Percentiles rank a stretch among this genome's conserved stretches.
These are phyloP conservation scores for Petrocephalus sullivani DNA, from an alignment of 2,797 vertebrate species.

Conservation along the genomic window DNA sequence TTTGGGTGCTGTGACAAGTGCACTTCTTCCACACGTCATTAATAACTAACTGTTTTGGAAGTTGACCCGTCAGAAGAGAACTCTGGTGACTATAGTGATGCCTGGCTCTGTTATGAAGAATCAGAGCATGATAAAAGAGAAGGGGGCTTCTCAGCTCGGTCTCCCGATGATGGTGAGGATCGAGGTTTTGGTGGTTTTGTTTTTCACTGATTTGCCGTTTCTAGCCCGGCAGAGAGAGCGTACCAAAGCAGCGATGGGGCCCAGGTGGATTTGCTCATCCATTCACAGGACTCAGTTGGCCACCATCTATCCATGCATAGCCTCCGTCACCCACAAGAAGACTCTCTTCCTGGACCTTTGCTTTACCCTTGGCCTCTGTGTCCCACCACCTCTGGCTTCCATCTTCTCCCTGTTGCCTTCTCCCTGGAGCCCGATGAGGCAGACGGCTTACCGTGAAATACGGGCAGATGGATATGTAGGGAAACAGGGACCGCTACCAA, in stretches of 20 bases:
- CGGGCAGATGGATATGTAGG: not conserved
- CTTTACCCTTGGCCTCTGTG: not conserved
- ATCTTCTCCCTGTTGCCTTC: not conserved
- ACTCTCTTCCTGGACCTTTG: not conserved
- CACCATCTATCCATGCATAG: not conserved
- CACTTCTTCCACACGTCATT: not conserved
- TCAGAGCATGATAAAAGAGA: not conserved
- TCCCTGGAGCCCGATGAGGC: not conserved
- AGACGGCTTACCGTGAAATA: not conserved
- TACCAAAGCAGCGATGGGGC: not conserved
- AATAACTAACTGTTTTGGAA: not conserved
- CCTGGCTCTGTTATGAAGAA: not conserved
- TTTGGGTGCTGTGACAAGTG: not conserved
- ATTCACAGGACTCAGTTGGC: not conserved
- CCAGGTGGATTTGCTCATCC: not conserved
- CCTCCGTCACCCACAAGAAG: not conserved
- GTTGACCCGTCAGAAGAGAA: not conserved
- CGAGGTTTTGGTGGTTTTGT: not conserved
- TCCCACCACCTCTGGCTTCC: not conserved
- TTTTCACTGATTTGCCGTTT: not conserved
- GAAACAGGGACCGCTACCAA: not conserved
- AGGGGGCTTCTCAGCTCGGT: not conserved
- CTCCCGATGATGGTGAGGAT: not conserved
- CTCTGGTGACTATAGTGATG: not conserved
- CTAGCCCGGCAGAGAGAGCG: not conserved